Percentiles rank a stretch among this genome's conserved stretches.
Conservation (phyloP, 1,140 invertebrate genomes). For the Drosophila pachea region DNA sequence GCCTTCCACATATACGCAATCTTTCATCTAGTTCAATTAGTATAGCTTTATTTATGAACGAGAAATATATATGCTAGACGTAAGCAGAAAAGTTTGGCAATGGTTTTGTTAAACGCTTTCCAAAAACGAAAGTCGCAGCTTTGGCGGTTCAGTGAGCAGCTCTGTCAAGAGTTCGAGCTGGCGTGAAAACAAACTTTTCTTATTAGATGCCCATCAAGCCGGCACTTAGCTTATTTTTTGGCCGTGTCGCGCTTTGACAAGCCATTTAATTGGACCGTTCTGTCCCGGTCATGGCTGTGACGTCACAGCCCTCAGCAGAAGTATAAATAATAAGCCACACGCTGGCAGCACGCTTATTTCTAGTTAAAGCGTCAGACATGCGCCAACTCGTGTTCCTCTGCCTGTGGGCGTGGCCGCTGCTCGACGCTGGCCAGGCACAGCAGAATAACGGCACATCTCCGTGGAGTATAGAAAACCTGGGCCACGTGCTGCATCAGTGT, state of each 20-base stretch:
- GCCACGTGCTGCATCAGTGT: slow-evolving; percentile 73
- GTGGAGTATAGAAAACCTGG: slow-evolving; percentile 50
- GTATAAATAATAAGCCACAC: slow-evolving; percentile 21
- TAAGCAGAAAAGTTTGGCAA: background rate
- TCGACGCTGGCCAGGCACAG: slow-evolving; percentile 14
- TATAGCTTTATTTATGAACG: slow-evolving; percentile 25
- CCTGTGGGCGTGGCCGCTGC: slow-evolving; percentile 40
- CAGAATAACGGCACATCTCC: slow-evolving; percentile 16
- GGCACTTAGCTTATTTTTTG: background rate
- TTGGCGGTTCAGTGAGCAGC: slow-evolving; percentile 61
- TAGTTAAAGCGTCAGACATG: slow-evolving; percentile 50
- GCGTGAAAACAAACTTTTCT: slow-evolving; percentile 52
- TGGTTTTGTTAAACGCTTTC: slow-evolving; percentile 40
- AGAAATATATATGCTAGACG: background rate
- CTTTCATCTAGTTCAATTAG: slow-evolving; percentile 19
- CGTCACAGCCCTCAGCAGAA: slow-evolving; percentile 18
- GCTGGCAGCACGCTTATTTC: slow-evolving; percentile 46
- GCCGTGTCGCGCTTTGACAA: slow-evolving; percentile 68
- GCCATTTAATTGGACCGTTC: slow-evolving; percentile 55
- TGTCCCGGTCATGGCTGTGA: slow-evolving; percentile 11
- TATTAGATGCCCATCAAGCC: slow-evolving; percentile 70
- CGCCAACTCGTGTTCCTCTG: slow-evolving; percentile 32
- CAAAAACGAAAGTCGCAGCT: slow-evolving; percentile 60
- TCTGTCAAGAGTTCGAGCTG: slow-evolving; percentile 25
- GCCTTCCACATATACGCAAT: too few relatives aligned